phyloP scores from a whole-genome alignment of 2,888 invertebrate genomes.

The Pyrocoelia pectoralis region DNA sequence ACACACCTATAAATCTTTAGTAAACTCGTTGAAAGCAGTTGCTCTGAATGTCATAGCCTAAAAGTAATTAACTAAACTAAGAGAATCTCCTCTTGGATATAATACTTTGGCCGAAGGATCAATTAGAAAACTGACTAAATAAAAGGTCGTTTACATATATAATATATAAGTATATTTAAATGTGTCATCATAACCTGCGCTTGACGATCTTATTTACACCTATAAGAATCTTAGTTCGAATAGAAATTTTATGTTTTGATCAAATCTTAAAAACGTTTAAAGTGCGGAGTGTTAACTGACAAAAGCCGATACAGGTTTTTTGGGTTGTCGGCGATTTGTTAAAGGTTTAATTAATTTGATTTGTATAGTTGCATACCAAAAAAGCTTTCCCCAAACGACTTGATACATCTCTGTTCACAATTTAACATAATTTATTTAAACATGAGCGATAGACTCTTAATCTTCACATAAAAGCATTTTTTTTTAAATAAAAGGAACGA shows the following conservation, averaged over 20 bases:
- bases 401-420: constrained; percentile 1
- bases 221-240: constrained; percentile 23
- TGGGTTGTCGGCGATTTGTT: constrained; percentile 37
- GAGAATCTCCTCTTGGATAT: no score
- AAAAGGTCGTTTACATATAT: no score
- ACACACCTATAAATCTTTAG: no score
- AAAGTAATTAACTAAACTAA: no score
- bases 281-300: constrained; percentile 24
- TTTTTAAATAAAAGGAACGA: no score
- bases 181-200: not conserved
- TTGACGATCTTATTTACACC: constrained; percentile 30
- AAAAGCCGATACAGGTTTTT: constrained; percentile 31
- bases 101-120: no score
- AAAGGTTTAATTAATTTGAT: constrained; percentile 40
- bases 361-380: constrained; percentile 32
- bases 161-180: not conserved
- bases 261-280: constrained; percentile 32
- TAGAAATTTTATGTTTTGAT: constrained; percentile 34
- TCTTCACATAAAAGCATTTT: constrained; percentile 6
- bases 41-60: no score
- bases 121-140: no score
- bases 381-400: constrained; percentile 17
- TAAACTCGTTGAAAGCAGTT: no score
- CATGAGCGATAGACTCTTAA: constrained; percentile 13
- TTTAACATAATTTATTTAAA: constrained; percentile 18